Conservation (phyloP, 2,113 vertebrate genomes). For the Pholis gunnellus region DNA sequence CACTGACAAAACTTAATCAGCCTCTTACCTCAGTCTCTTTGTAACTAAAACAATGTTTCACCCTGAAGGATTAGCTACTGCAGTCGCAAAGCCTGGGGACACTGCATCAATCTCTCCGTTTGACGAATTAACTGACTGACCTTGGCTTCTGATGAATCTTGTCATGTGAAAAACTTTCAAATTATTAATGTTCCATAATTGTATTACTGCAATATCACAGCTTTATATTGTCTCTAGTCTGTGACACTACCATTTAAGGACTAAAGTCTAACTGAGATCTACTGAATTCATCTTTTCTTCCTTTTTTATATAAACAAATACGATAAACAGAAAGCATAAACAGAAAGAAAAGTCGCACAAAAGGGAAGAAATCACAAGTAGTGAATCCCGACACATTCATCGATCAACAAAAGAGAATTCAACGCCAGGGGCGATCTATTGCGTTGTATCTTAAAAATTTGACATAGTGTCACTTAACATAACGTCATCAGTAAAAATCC, state of each 20-base stretch:
- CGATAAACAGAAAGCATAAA: neutral
- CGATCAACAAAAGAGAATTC: neutral
- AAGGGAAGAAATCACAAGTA: neutral
- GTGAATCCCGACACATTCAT: neutral
- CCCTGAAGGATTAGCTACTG: conserved; percentile 7
- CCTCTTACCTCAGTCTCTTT: neutral
- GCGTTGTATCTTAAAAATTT: neutral
- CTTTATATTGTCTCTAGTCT: neutral
- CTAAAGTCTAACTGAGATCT: neutral
- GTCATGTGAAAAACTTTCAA: neutral
- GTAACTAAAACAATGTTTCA: neutral
- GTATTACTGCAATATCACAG: neutral
- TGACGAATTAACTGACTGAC: conserved; percentile 11
- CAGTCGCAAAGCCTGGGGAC: neutral
- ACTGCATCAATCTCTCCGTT: neutral
- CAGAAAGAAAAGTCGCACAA: neutral
- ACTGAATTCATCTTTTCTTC: neutral
- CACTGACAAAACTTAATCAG: neutral
- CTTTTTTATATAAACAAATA: neutral
- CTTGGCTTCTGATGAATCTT: neutral
- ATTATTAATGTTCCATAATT: neutral
- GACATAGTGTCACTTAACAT: neutral
- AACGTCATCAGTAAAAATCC: neutral
- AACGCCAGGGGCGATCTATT: too few relatives aligned
- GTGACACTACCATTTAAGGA: neutral